Evolutionary conservation across 2,797 vertebrate genomes (phyloP), one percentile per base, ranked within the genome.

Genomic region (Podargus strigoides): DNA sequence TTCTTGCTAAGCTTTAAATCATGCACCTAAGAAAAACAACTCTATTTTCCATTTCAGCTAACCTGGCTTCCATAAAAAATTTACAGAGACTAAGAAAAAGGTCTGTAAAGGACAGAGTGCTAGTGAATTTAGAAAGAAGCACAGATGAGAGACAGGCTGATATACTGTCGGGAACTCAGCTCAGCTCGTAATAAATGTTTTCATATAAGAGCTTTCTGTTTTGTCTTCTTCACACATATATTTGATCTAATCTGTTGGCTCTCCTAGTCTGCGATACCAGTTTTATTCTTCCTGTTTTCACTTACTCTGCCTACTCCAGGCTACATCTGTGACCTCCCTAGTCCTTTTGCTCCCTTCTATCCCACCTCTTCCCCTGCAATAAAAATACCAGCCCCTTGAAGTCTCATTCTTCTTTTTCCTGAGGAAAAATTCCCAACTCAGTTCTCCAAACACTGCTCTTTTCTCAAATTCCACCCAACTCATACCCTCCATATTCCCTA

Each of bases 241-340:
- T 88, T 92, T 90, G 79, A 93, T 90, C 74, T 82, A 79, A 94
- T 85, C 77, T 93, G 63, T 89, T 94, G 68, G 64, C 58, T 88
- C 70, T 91, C 67, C 55, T 60, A 70, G 37, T 60, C 80, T 53
- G 39, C 0, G 4, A 76, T 90, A 77, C 39, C 89, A 66, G 36
- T 90, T 91, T 97, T 91, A 94, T 91, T 94, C 70, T 89, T 94
- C 74, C 91, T 89, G 18, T 93, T 92, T 91, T 89, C 80, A 74
- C 62, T 93, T 78, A 87, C 49, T 83, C 8, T 5, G 66, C 59
- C 74, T 84, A 59, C 63, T 85, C 74, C 72, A 85, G 70, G 84
- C 59, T 91, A 60, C 78, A 85, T 93, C 60, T 89, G 56, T 90
- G 93, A 89, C 78, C 56, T 85, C 37, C 50, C 26, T 23, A 73